A percentile compares a stretch with the other conserved stretches of the same genome.
phyloP scores from a whole-genome alignment of 1,140 invertebrate species.

The Drosophila trapezifrons region DNA sequence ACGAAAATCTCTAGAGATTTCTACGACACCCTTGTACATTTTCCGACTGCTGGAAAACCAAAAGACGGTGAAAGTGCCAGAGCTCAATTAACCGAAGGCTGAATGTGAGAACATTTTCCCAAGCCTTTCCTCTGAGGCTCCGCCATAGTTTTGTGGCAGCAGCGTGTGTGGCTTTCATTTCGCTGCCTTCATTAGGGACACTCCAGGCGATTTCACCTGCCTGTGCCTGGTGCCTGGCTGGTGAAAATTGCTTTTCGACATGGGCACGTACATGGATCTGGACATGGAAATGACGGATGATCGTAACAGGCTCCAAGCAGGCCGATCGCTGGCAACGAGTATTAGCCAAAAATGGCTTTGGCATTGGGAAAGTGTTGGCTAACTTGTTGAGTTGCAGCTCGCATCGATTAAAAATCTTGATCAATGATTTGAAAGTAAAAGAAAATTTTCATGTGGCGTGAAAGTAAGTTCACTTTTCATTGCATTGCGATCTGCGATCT shows the following conservation, averaged over 20 bases:
- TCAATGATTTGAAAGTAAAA: slow-evolving; percentile 79
- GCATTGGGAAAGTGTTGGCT: slow-evolving; percentile 71
- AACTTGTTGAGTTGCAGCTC: slow-evolving; percentile 32
- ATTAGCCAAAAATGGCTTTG: slow-evolving; percentile 70
- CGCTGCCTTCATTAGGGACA: slow-evolving; percentile 62
- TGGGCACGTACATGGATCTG: slow-evolving; percentile 11
- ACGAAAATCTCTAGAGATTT: slow-evolving; percentile 7
- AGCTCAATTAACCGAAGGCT: slow-evolving; percentile 51
- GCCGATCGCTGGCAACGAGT: slow-evolving; percentile 20
- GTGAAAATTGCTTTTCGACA: slow-evolving; percentile 22
- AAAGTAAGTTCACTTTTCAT: slow-evolving; percentile 80
- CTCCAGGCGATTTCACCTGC: slow-evolving; percentile 64
- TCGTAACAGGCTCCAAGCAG: slow-evolving; percentile 50
- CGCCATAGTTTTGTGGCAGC: slow-evolving; percentile 17
- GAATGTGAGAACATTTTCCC: slow-evolving; percentile 61
- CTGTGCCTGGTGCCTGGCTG: not conserved
- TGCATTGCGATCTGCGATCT: slow-evolving; percentile 38
- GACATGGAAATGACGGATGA: slow-evolving; percentile 11
- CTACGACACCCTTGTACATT: slow-evolving; percentile 6
- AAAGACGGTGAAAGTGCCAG: slow-evolving; percentile 62
- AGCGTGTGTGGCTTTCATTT: slow-evolving; percentile 74
- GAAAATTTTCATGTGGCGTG: slow-evolving; percentile 56
- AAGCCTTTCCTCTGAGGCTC: slow-evolving; percentile 11
- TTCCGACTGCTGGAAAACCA: slow-evolving; percentile 18
- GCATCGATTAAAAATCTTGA: slow-evolving; percentile 71